Conservation (phyloP, 2,113 vertebrate species). For the Martes martes region DNA sequence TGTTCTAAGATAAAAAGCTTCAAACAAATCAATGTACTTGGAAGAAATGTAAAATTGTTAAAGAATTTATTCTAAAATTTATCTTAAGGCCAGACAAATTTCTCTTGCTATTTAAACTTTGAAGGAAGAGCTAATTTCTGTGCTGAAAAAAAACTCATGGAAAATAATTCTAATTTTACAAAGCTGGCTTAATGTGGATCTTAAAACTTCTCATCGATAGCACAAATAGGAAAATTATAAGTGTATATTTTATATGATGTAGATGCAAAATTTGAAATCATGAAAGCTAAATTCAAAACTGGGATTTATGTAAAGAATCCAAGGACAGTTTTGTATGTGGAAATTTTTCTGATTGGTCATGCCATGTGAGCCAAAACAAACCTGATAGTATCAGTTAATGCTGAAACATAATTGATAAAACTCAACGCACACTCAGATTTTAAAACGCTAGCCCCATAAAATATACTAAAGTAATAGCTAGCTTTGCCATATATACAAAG, state of each 20-base stretch:
- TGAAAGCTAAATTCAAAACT: not conserved
- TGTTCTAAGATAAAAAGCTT: not conserved
- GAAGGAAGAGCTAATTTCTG: slow-evolving; percentile 7
- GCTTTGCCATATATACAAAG: not conserved
- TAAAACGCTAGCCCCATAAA: not conserved
- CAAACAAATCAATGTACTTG: not conserved
- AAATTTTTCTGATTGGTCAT: not conserved
- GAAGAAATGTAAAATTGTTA: not conserved
- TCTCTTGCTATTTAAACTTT: slow-evolving; percentile 29
- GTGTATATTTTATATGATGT: not conserved
- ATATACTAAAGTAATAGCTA: not conserved
- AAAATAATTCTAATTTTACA: not conserved
- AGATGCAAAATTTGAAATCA: not conserved
- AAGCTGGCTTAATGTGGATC: not conserved
- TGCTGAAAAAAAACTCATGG: not conserved
- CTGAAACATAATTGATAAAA: not conserved
- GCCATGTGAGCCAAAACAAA: not conserved
- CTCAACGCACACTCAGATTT: not conserved
- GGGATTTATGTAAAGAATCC: not conserved
- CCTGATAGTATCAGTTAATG: not conserved
- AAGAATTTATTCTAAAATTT: slow-evolving; percentile 25
- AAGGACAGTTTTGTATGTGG: not conserved
- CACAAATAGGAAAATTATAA: slow-evolving; percentile 25
- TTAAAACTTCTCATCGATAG: not conserved
- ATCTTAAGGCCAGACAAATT: not conserved